Evolutionary conservation across 2,888 invertebrate genomes (phyloP).

Genomic region (Chloroclystis v-ata): DNA sequence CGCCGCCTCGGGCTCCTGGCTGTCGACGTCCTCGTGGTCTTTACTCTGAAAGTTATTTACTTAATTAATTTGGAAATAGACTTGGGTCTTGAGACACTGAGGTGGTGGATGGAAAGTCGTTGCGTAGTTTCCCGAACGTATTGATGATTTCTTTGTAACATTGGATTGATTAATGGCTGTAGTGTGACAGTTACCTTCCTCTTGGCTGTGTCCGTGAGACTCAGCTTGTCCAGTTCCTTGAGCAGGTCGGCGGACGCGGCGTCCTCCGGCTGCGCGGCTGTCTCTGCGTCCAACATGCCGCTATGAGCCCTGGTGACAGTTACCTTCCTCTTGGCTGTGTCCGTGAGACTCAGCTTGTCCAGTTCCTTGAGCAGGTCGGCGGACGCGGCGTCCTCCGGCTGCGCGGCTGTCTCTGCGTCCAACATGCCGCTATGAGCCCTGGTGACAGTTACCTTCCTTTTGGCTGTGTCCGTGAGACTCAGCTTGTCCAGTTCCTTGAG

Average conservation of each 20-base stretch:
- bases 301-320: background rate
- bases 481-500: conserved; percentile 81
- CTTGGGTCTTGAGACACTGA: background rate
- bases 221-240: conserved; percentile 81
- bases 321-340: conserved; percentile 42
- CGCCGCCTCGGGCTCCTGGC: conserved; percentile 47
- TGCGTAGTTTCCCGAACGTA: too few species aligned
- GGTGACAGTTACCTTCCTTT: conserved; percentile 37
- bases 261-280: conserved; percentile 39
- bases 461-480: conserved; percentile 59
- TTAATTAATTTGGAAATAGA: too few species aligned
- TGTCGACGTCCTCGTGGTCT: conserved; percentile 30
- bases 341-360: conserved; percentile 78
- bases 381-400: conserved; percentile 46
- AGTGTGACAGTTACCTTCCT: conserved; percentile 39
- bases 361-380: conserved; percentile 81
- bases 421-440: conserved; percentile 43
- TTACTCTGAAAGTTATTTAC: conserved; percentile 31
- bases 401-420: conserved; percentile 52
- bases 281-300: conserved; percentile 62
- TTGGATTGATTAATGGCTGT: too few species aligned
- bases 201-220: conserved; percentile 56
- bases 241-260: conserved; percentile 76
- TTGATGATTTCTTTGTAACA: too few species aligned
- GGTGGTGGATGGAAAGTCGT: too few species aligned